phyloP scores from a whole-genome alignment of 2,797 vertebrate genomes.

The Pipistrellus pygmaeus region DNA sequence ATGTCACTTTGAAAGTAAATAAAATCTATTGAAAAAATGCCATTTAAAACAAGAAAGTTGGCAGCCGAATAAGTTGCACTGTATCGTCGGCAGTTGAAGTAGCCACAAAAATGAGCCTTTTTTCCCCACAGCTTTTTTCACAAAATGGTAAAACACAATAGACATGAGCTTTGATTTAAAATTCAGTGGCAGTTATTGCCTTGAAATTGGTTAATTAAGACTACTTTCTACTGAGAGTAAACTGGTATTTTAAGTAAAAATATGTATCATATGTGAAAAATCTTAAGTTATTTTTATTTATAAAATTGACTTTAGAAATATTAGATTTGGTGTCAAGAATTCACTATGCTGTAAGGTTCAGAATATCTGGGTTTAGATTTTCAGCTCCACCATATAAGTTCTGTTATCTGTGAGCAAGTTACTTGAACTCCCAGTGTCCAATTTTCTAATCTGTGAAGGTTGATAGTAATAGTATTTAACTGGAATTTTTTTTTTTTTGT shows the following conservation, averaged over 20 bases:
- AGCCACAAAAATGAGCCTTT: conserved; percentile 2
- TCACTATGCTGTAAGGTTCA: background rate
- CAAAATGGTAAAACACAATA: background rate
- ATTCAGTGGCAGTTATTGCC: background rate
- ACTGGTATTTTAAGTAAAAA: conserved; percentile 34
- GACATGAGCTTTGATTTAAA: background rate
- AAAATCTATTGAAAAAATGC: conserved; percentile 74
- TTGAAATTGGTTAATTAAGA: conserved; percentile 8
- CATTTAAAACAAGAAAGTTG: conserved; percentile 63
- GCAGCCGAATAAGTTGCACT: conserved; percentile 6
- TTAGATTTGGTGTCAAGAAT: background rate
- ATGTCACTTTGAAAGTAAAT: conserved; percentile 88
- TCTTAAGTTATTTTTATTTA: background rate
- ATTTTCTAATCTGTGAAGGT: background rate
- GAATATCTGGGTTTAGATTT: background rate
- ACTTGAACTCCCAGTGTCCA: background rate
- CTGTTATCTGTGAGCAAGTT: background rate
- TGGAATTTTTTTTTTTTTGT: background rate
- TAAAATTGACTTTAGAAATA: background rate
- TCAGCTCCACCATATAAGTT: background rate
- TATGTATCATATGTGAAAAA: background rate
- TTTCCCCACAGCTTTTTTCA: background rate
- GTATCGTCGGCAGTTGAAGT: background rate
- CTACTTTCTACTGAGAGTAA: background rate
- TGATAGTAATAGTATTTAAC: background rate